Conservation (phyloP, 92 coral and sea anemone genomes). For the Hydrozoanthus gracilis region DNA sequence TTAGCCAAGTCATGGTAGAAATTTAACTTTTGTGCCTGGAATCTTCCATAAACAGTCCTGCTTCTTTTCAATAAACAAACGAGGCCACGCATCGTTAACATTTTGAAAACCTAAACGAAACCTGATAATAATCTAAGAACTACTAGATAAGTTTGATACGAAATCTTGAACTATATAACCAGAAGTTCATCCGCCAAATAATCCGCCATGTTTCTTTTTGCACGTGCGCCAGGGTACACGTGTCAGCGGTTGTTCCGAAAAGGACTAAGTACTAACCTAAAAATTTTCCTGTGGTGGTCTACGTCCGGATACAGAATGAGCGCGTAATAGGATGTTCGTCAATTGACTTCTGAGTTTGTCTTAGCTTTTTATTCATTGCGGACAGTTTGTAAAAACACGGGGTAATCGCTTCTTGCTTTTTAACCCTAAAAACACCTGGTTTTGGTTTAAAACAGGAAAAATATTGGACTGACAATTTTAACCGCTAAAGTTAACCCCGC, state of each 20-base stretch:
- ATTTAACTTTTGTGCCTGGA: conserved; percentile 46
- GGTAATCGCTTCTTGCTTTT: too few species aligned
- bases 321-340: too few species aligned
- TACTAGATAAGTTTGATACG: not conserved
- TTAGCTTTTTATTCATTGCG: too few species aligned
- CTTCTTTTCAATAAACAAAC: conserved; percentile 33
- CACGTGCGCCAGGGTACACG: conserved; percentile 6
- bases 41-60: conserved; percentile 51
- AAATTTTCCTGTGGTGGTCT: too few species aligned
- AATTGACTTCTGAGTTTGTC: too few species aligned
- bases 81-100: conserved; percentile 51
- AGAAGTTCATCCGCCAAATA: not conserved
- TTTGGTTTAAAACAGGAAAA: too few species aligned
- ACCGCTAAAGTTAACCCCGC: too few species aligned
- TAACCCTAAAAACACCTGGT: too few species aligned
- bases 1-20: conserved; percentile 76
- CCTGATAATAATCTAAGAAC: not conserved
- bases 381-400: too few species aligned
- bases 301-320: too few species aligned
- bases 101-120: not conserved
- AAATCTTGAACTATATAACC: not conserved
- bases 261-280: too few species aligned
- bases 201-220: conserved; percentile 25
- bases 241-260: conserved; percentile 12
- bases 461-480: too few species aligned